A percentile compares a stretch with the other conserved stretches of the same genome.
Evolutionary conservation across 2,797 vertebrate species (phyloP).

Genomic region (Margarornis squamiger): DNA sequence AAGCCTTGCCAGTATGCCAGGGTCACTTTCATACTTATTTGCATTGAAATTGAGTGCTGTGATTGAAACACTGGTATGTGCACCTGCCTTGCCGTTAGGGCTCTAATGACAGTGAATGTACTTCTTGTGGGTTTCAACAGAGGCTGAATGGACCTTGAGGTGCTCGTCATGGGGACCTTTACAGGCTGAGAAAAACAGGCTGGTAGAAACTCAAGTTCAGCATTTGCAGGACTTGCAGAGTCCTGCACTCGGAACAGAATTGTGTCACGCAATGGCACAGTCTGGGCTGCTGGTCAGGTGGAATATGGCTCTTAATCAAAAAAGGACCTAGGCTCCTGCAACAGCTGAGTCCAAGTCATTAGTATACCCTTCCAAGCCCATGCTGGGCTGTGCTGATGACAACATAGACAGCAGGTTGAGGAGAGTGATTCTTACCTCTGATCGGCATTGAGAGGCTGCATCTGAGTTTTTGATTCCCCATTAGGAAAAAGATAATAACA

Average conservation of each 20-base stretch:
- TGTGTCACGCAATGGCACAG: not conserved
- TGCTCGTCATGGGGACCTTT: not conserved
- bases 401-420: not conserved
- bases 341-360: not conserved
- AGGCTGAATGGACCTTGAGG: not conserved
- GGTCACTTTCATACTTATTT: not conserved
- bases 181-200: not conserved
- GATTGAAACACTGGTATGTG: not conserved
- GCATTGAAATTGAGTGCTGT: not conserved
- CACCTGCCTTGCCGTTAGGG: not conserved
- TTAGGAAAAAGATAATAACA: not conserved
- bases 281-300: not conserved
- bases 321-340: not conserved
- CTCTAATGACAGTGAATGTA: not conserved
- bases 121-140: not conserved
- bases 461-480: not conserved
- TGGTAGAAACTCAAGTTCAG: not conserved
- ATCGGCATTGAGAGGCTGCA: not conserved
- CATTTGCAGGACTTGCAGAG: not conserved
- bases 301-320: not conserved
- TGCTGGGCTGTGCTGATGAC: not conserved
- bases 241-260: not conserved
- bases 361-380: rapidly evolving
- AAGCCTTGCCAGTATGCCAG: not conserved
- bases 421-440: not conserved